phyloP scores from a whole-genome alignment of 35 echinoderm and acorn worm species.

The Hemicentrotus pulcherrimus region DNA sequence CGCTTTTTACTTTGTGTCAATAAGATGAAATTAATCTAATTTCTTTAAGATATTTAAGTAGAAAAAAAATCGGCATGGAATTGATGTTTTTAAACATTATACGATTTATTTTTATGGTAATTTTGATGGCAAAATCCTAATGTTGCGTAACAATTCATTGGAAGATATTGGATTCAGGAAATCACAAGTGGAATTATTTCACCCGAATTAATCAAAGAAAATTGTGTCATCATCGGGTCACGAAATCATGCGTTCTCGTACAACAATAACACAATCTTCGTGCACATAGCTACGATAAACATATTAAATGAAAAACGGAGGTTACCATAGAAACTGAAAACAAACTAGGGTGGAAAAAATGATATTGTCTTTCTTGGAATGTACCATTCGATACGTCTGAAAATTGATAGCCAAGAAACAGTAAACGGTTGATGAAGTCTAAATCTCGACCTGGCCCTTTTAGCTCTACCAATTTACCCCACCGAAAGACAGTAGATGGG shows the following conservation, averaged over 20 bases:
- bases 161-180: neutral
- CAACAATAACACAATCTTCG: neutral
- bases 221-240: neutral
- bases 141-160: neutral
- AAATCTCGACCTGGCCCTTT: neutral
- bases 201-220: neutral
- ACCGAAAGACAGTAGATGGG: neutral
- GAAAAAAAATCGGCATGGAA: no score
- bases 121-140: neutral
- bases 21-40: no score
- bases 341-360: neutral
- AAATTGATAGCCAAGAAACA: neutral
- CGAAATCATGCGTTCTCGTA: neutral
- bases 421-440: neutral
- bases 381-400: neutral
- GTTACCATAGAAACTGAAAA: neutral
- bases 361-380: neutral
- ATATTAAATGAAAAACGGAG: neutral
- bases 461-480: constrained; percentile 16
- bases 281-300: neutral
- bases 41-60: no score
- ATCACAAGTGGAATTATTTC: neutral
- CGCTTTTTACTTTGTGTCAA: no score
- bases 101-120: neutral
- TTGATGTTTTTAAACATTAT: no score